Evolutionary conservation across 2,113 vertebrate genomes (phyloP).

Genomic region (Pogona vitticeps): DNA sequence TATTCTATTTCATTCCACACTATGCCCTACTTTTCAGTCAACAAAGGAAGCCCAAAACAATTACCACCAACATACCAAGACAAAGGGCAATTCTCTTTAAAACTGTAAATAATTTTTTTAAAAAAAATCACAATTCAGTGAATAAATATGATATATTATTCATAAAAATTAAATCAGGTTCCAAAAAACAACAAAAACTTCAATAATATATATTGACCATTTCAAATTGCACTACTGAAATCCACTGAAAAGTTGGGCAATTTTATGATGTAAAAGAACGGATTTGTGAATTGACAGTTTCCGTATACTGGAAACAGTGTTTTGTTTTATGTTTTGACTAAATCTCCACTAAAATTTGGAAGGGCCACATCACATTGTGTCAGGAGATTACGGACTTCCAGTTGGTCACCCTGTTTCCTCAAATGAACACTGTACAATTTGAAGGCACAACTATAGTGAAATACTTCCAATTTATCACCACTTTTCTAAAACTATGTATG

Average conservation of each 20-base stretch:
- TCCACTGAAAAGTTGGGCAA: not conserved
- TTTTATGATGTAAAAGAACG: not conserved
- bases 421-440: not conserved
- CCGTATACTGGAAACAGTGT: not conserved
- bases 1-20: not conserved
- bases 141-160: not conserved
- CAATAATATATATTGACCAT: not conserved
- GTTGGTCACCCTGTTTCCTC: not conserved
- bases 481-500: not conserved
- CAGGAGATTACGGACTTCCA: not conserved
- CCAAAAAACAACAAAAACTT: not conserved
- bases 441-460: not conserved
- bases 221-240: not conserved
- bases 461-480: not conserved
- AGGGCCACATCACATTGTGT: no score
- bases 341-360: not conserved
- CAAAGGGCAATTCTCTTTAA: not conserved
- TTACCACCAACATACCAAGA: not conserved
- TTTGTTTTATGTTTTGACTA: not conserved
- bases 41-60: not conserved
- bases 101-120: not conserved
- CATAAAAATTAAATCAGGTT: not conserved
- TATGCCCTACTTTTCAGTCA: not conserved
- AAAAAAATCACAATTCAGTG: not conserved
- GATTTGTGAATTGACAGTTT: not conserved